Base-by-base conservation (phyloP, 2,888 invertebrate species). In the Latrodectus elegans region DNA sequence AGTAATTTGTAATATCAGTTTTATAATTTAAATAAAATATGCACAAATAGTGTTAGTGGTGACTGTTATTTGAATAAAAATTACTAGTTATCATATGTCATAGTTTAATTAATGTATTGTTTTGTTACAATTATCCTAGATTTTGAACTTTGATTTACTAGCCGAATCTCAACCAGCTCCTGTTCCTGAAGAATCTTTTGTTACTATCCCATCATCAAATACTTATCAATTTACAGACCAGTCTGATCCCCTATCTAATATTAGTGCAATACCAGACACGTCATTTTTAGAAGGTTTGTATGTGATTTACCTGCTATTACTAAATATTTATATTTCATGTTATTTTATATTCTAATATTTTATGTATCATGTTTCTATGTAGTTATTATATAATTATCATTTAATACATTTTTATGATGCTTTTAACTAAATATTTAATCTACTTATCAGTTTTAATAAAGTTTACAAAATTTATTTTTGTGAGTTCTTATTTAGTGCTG, bases 211-310 rank as follows among this genome's bases (percentile, higher is more conserved):
- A 53, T 17, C 82, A 75, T 22, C 65, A 65, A 52, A 81, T 81
- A 65, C 60, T 12, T 68, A 68, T 68, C 67, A 68, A 17, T 68
- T 12, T 60, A 38, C 70, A 11, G 67, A 68, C 15, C 17, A 17
- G 12, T 68, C 67, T 17, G 26, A 68, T 68, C 71, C 72, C 26
- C 73, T 87, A 49, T 77, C 86, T 15, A 81, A 70, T 60, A 77
- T 81, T 17, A 75, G 81, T 77, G 75, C 86, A 49, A 78, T 72
- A 12, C 77, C 64, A 53, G 74, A 49, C 38, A 38, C 84, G 0
- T 77, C 81, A 52, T 87, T 87, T 81, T 73, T 87, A 22, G 86
- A 87, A 72, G 86, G 83, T 79, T 79, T 51, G 52, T 87, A 68
- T 71, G 38, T 38, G 38, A 38, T 6, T 38, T 38, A 38, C 38